Base-by-base conservation (phyloP, 2,888 invertebrate species). In the Patella pellucida region DNA sequence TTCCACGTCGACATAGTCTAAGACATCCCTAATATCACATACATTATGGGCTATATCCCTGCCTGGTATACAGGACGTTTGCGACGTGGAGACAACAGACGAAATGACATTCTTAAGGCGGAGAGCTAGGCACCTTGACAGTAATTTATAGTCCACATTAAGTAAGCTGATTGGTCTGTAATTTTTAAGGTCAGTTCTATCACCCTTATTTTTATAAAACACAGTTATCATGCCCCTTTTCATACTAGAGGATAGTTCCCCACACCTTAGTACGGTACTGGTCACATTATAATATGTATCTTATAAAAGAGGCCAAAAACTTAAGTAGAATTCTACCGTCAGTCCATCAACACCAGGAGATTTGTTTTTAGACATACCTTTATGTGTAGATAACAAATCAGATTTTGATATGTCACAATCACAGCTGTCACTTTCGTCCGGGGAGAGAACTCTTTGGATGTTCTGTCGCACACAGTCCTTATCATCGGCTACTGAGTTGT, bases 91-190 rank as follows among this genome's bases (percentile, higher is more conserved):
- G 68, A 83, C 76, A 12, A 83, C 71, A 19, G 74, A 68, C 5
- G 74, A 67, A 31, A 83, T 62, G 27, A 83, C 77, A 16, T 54
- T 50, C n/a, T 73, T 73, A 31, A 84, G 70, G 4, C 82, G 16
- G 62, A 76, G 80, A 14, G 80, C 52, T 16, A 83, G 50, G 12
- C 75, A 27, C 77, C 83, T 82, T 1, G 82, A 81, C 9, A 82
- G 41, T 69, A 82, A 79, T 77, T 84, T 82, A 19, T 81, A 76
- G 71, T 84, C 82, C 11, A 79, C 62, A 76, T 82, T 81, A 51
- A 84, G 69, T 3, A 83, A 67, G 12, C 81, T 80, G 31, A 84
- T 84, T 9, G 83, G 85, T 31, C 82, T 70, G 68, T 79, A 83
- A 69, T 77, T 77, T 76, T 82, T 81, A 69, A 83, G 69, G 72